phyloP scores from a whole-genome alignment of 2,113 vertebrate species.

The Apistogramma diplotaenia region DNA sequence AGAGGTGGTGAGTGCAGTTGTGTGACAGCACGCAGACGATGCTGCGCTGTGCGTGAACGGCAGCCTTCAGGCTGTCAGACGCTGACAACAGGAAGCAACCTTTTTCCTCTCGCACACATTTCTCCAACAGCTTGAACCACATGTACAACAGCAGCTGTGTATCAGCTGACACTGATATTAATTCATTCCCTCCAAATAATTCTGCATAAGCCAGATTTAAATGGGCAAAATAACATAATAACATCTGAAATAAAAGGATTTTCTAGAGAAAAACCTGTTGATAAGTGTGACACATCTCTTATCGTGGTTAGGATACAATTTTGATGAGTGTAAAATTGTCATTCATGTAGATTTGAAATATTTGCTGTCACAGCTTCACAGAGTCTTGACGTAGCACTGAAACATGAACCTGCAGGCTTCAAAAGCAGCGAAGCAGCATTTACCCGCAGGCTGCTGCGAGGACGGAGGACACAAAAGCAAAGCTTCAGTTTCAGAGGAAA shows the following conservation, averaged over 20 bases:
- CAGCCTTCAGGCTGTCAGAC: neutral
- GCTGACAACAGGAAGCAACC: slow-evolving; percentile 25
- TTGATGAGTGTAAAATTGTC: no score
- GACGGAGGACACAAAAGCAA: neutral
- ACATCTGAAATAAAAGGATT: no score
- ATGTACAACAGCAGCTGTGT: neutral
- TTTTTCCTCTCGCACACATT: neutral
- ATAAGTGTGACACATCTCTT: no score
- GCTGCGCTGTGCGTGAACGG: neutral
- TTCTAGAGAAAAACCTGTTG: neutral
- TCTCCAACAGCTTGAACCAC: slow-evolving; percentile 16
- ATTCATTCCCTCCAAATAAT: neutral
- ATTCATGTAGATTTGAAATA: no score
- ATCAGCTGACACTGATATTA: neutral
- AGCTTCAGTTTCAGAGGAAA: neutral
- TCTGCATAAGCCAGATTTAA: neutral
- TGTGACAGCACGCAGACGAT: neutral
- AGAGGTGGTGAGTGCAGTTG: neutral
- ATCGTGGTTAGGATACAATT: no score
- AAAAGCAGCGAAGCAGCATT: neutral
- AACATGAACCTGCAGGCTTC: neutral
- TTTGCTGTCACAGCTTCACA: no score
- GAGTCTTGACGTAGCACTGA: no score
- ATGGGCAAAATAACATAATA: neutral
- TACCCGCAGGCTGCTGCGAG: neutral